phyloP scores from a whole-genome alignment of 1,140 invertebrate species.

The Diuraphis noxia region DNA sequence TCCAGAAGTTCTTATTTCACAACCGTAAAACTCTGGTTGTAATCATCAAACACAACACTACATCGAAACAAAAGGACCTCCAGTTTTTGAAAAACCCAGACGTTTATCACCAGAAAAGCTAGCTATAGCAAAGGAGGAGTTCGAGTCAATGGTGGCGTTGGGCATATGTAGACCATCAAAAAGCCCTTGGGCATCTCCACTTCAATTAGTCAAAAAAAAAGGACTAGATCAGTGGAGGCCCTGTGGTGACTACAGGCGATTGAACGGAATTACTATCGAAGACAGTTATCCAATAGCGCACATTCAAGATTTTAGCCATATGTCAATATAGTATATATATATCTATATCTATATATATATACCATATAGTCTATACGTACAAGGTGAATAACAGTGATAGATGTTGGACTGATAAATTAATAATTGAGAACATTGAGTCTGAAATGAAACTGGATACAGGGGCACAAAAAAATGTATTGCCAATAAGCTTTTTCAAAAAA shows the following conservation, averaged over 20 bases:
- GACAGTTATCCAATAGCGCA: slow-evolving; percentile 59
- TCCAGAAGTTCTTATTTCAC: no score
- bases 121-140: slow-evolving; percentile 56
- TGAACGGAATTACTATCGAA: slow-evolving; percentile 60
- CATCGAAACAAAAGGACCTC: slow-evolving; percentile 59
- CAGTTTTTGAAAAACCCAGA: slow-evolving; percentile 59
- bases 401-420: no score
- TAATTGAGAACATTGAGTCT: no score
- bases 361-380: no score
- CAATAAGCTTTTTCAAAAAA: no score
- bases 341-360: no score
- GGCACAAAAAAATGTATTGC: no score
- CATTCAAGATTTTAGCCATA: slow-evolving; percentile 58
- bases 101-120: slow-evolving; percentile 59
- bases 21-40: no score
- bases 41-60: not conserved
- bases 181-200: slow-evolving; percentile 60
- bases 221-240: no score
- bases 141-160: slow-evolving; percentile 58
- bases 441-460: no score
- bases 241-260: slow-evolving; percentile 59
- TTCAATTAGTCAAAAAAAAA: slow-evolving; percentile 61
- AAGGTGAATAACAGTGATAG: no score
- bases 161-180: slow-evolving; percentile 58
- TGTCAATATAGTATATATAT: no score